Evolutionary conservation across 2,888 invertebrate species (phyloP), one percentile per base, ranked within the genome.

Genomic region (Microchrysa polita): DNA sequence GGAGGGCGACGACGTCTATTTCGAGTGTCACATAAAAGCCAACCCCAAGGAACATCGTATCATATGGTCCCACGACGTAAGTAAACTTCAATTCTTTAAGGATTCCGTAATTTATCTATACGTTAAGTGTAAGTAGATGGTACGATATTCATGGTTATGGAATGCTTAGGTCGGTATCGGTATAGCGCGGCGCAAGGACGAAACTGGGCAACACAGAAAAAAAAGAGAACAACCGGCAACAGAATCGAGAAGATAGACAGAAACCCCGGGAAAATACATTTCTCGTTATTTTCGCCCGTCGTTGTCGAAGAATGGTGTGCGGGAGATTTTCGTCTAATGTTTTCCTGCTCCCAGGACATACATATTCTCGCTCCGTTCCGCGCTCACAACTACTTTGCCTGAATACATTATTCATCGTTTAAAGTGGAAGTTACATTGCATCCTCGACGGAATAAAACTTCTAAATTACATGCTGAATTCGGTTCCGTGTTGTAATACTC

Each of bases 1-100:
- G 82, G 92, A 92, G 84, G 92, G 92, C 76, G 92, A 92, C 81
- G 92, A 92, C 82, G 92, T 92, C 72, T 93, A 92, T 84, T 92
- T 93, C 82, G 92, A 93, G 84, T 93, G 93, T 83, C 90, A 90
- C 85, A 91, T 92, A 79, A 88, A 89, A 80, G 91, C 92, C 71
- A 92, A 92, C 84, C 93, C 93, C 59, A 89, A 89, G 81, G 90
- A 91, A 80, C 90, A 91, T 82, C 90, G 91, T 81, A 92, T 93
- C 80, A 89, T 90, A 77, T 93, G 93, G 93, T 90, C 88, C 79
- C 92, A 92, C 81, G 90, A 92, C 82, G 92, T 92, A 87, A 90
- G 90, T 88, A 81, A 73, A 65, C 67, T 75, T 73, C 72, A 73
- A 77, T 76, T 79, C 75, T 77, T 77, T 77, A 67, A 72, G 52